A percentile compares a stretch with the other conserved stretches of the same genome.
These are phyloP conservation scores for Gasterosteus aculeatus DNA, from an alignment of 2,113 vertebrate species.

Conservation along the genomic window DNA sequence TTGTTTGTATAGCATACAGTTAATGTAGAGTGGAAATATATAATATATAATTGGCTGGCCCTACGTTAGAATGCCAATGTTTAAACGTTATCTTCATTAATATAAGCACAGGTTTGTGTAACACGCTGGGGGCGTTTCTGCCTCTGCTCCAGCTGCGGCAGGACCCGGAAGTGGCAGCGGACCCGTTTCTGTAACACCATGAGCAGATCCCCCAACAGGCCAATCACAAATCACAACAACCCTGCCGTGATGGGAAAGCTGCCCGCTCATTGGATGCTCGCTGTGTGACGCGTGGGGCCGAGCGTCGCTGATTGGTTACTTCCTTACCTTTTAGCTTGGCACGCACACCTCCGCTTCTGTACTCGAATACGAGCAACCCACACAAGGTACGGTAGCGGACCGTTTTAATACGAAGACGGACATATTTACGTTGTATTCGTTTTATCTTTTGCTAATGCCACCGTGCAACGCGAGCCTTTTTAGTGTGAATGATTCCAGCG, in stretches of 20 bases:
- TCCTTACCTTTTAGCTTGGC: neutral
- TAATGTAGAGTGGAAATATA: neutral
- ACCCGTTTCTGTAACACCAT: slow-evolving; percentile 67
- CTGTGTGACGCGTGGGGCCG: rapidly evolving
- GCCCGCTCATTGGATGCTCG: slow-evolving; percentile 55
- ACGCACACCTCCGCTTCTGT: rapidly evolving
- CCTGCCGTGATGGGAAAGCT: slow-evolving; percentile 41
- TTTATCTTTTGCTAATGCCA: neutral
- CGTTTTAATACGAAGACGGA: rapidly evolving
- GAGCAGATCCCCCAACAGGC: slow-evolving; percentile 72
- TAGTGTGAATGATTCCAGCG: neutral
- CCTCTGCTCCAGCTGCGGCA: neutral
- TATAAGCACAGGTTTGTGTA: neutral
- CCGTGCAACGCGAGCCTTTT: rapidly evolving
- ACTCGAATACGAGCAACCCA: neutral
- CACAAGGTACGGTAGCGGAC: slow-evolving; percentile 26
- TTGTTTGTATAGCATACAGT: neutral
- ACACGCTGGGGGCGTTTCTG: neutral
- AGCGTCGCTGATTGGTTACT: slow-evolving; percentile 14
- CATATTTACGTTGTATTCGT: neutral
- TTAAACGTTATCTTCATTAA: neutral
- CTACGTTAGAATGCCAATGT: neutral
- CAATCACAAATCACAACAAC: slow-evolving; percentile 64
- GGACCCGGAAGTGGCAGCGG: neutral
- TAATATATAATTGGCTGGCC: too few relatives aligned